Evolutionary conservation across 1,140 invertebrate genomes (phyloP).

Genomic region (Procambarus virginalis): DNA sequence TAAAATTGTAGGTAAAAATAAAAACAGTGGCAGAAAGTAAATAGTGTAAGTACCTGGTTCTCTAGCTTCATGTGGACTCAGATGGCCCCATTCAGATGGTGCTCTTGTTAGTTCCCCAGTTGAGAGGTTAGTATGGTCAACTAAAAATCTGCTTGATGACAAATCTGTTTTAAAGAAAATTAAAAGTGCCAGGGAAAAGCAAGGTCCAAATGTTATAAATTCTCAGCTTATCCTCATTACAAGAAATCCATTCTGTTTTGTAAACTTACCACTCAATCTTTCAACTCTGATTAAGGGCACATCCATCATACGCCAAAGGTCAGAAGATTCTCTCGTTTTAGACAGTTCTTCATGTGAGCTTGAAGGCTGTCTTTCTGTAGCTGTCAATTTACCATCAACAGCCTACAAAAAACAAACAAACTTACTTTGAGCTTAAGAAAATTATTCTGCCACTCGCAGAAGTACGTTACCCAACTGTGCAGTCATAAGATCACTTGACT

Average conservation of each 20-base stretch:
- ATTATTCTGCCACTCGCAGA: too few species aligned
- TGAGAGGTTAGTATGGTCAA: not conserved
- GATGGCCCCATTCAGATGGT: not conserved
- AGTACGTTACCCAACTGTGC: too few species aligned
- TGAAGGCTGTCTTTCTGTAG: not conserved
- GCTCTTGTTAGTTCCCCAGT: not conserved
- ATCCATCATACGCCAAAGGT: not conserved
- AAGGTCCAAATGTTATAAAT: too few species aligned
- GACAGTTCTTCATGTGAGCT: not conserved
- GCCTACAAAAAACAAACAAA: not conserved
- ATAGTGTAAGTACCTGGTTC: not conserved
- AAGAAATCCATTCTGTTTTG: not conserved
- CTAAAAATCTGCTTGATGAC: constrained; percentile 6
- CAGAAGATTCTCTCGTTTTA: not conserved
- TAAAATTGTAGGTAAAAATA: too few species aligned
- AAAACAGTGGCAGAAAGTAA: not conserved
- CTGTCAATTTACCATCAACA: not conserved
- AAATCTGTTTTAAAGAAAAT: not conserved
- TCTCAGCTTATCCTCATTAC: not conserved
- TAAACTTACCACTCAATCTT: not conserved
- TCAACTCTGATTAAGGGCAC: not conserved
- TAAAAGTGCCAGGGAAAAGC: not conserved
- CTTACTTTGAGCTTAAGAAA: too few species aligned
- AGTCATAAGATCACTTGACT: too few species aligned
- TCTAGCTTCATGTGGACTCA: not conserved